phyloP scores from a whole-genome alignment of 1,140 invertebrate species.

The Trichomalopsis sarcophagae region DNA sequence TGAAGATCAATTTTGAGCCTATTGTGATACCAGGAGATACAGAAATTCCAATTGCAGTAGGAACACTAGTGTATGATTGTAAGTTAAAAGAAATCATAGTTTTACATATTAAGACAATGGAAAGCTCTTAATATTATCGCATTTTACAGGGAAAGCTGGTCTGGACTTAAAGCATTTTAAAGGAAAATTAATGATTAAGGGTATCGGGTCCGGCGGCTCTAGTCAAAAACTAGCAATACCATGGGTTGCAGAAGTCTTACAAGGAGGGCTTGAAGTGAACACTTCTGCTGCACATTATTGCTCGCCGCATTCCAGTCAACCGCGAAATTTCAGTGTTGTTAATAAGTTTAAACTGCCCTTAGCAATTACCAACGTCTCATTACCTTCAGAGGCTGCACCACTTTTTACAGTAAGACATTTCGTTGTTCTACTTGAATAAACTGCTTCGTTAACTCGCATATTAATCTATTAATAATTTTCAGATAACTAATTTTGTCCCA shows the following conservation, averaged over 20 bases:
- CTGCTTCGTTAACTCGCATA: not conserved
- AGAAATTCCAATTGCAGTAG: constrained; percentile 79
- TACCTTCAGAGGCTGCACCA: constrained; percentile 77
- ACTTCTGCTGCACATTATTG: constrained; percentile 76
- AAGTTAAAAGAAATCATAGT: constrained; percentile 67
- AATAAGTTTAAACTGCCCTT: constrained; percentile 84
- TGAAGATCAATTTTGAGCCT: constrained; percentile 78
- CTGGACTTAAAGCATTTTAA: constrained; percentile 76
- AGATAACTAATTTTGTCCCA: constrained; percentile 80
- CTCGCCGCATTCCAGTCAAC: constrained; percentile 72
- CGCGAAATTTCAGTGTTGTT: constrained; percentile 79
- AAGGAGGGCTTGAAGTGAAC: constrained; percentile 77
- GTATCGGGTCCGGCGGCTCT: constrained; percentile 76
- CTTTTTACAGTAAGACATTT: constrained; percentile 77
- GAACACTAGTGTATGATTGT: constrained; percentile 86
- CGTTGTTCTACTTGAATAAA: constrained; percentile 27
- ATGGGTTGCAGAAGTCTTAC: constrained; percentile 76
- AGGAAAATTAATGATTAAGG: constrained; percentile 83
- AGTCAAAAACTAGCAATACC: constrained; percentile 79
- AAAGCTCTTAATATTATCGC: too few relatives aligned
- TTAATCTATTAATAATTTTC: constrained; percentile 64
- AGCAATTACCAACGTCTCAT: constrained; percentile 82
- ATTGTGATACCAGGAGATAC: constrained; percentile 80
- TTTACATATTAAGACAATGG: too few relatives aligned
- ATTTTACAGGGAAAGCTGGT: constrained; percentile 75